A percentile compares a stretch with the other conserved stretches of the same genome.
These are phyloP conservation scores for Nibea albiflora DNA, from an alignment of 2,113 vertebrate species.

Conservation along the genomic window DNA sequence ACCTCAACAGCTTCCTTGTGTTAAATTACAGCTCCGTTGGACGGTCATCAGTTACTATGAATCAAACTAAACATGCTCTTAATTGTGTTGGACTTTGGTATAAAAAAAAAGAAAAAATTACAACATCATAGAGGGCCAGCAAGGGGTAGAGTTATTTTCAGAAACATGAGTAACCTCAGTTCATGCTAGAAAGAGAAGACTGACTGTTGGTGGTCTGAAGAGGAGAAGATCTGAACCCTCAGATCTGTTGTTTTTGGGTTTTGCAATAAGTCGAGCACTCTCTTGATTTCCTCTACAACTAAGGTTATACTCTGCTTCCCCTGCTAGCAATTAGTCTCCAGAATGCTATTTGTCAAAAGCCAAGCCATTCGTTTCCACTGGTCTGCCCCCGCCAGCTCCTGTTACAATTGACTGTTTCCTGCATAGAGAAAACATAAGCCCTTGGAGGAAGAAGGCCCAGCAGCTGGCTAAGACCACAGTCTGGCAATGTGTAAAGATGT, in stretches of 20 bases:
- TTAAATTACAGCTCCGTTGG: not conserved
- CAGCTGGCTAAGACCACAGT: slow-evolving; percentile 49
- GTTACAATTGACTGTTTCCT: slow-evolving; percentile 81
- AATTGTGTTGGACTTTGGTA: slow-evolving; percentile 7
- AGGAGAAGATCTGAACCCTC: slow-evolving; percentile 48
- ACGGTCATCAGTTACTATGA: slow-evolving; percentile 19
- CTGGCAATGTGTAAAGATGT: slow-evolving; percentile 38
- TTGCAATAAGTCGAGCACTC: slow-evolving; percentile 62
- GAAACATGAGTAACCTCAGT: slow-evolving; percentile 34
- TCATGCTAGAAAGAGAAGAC: slow-evolving; percentile 15
- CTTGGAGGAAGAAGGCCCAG: slow-evolving; percentile 49
- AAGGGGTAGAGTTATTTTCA: slow-evolving; percentile 43
- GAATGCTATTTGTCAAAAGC: slow-evolving; percentile 80
- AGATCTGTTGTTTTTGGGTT: slow-evolving; percentile 70
- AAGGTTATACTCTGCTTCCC: slow-evolving; percentile 74
- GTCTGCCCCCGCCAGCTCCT: slow-evolving; percentile 69
- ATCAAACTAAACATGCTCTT: slow-evolving; percentile 26
- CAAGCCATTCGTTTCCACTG: slow-evolving; percentile 64
- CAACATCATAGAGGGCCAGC: slow-evolving; percentile 10
- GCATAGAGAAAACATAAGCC: slow-evolving; percentile 68
- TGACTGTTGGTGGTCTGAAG: slow-evolving; percentile 20
- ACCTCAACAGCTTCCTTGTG: not conserved
- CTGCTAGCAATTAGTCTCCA: slow-evolving; percentile 79
- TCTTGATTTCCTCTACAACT: slow-evolving; percentile 65
- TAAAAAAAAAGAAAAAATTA: slow-evolving; percentile 20